A percentile compares a stretch with the other conserved stretches of the same genome.
Conservation (phyloP, 2,113 vertebrate genomes). For the Erinaceus europaeus region DNA sequence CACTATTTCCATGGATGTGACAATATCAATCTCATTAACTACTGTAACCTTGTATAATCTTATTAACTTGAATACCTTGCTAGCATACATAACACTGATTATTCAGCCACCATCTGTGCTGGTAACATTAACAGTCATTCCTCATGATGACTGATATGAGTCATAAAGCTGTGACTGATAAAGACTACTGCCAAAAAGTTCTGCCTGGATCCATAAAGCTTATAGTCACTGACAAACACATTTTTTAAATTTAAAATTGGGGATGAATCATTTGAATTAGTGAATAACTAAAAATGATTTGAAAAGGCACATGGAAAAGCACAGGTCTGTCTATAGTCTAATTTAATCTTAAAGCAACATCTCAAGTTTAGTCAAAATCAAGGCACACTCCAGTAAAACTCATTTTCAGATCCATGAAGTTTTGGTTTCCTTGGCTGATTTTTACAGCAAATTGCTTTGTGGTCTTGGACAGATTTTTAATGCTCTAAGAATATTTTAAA, state of each 20-base stretch:
- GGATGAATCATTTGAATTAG: slow-evolving; percentile 72
- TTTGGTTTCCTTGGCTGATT: slow-evolving; percentile 11
- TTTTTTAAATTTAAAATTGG: slow-evolving; percentile 75
- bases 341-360: neutral
- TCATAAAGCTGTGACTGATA: slow-evolving; percentile 73
- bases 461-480: slow-evolving; percentile 3
- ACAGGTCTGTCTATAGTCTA: neutral
- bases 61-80: too few relatives aligned
- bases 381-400: neutral
- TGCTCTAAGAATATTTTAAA: slow-evolving; percentile 25
- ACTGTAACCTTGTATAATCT: too few relatives aligned
- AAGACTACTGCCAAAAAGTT: slow-evolving; percentile 63
- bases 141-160: slow-evolving; percentile 76
- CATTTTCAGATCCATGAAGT: neutral
- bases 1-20: slow-evolving; percentile 69
- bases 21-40: slow-evolving; percentile 72
- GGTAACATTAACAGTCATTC: slow-evolving; percentile 75
- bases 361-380: neutral
- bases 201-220: slow-evolving; percentile 59
- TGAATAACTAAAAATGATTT: slow-evolving; percentile 46
- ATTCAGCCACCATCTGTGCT: slow-evolving; percentile 63
- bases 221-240: slow-evolving; percentile 71
- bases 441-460: slow-evolving; percentile 27
- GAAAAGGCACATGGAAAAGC: neutral
- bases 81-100: slow-evolving; percentile 69